phyloP scores from a whole-genome alignment of 2,797 vertebrate genomes.

The Smutsia temminckii region DNA sequence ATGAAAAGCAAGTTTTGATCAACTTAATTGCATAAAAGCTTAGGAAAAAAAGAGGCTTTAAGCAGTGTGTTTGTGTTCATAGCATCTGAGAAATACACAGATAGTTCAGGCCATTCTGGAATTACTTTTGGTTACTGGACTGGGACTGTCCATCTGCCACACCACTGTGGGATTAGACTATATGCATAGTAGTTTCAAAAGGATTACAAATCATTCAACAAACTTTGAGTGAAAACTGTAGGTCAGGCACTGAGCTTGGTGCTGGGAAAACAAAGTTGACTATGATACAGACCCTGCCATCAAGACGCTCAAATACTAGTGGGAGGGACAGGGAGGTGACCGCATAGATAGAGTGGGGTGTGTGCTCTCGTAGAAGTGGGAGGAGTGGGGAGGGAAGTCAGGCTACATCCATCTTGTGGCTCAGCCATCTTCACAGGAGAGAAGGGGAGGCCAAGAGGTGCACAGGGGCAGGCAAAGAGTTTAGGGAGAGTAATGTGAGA shows the following conservation, averaged over 20 bases:
- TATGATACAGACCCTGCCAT: neutral
- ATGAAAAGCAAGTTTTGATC: neutral
- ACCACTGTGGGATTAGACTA: neutral
- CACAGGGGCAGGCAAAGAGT: neutral
- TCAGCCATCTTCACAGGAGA: neutral
- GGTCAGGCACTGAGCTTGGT: neutral
- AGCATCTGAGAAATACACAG: neutral
- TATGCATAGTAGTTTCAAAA: neutral
- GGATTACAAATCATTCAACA: neutral
- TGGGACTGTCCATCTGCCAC: neutral
- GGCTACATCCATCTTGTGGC: neutral
- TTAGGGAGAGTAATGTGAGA: neutral
- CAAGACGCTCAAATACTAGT: neutral
- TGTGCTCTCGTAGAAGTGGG: neutral
- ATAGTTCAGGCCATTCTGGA: neutral
- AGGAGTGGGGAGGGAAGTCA: neutral
- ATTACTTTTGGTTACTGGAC: neutral
- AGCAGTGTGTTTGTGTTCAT: neutral
- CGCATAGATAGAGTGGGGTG: neutral
- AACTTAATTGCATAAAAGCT: slow-evolving; percentile 1
- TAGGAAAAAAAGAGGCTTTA: neutral
- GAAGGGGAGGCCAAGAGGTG: neutral
- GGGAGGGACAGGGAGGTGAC: neutral
- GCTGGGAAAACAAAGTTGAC: neutral
- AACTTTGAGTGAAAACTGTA: neutral